These are phyloP conservation scores for Xylocopa sonorina DNA, from an alignment of 1,140 invertebrate genomes.

Conservation along the genomic window DNA sequence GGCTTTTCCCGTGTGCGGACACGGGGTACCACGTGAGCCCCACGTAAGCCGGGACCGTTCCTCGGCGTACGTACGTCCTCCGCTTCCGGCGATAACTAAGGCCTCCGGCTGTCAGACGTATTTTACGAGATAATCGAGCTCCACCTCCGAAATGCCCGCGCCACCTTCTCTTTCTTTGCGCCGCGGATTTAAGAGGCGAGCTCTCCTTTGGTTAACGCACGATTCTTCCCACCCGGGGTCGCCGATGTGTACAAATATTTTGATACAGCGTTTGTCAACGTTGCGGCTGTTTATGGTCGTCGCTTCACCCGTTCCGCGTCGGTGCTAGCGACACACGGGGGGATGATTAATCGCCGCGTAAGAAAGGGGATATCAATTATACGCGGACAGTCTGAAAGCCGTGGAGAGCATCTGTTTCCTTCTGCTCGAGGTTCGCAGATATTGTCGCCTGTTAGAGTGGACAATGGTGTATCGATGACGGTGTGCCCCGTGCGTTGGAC, in stretches of 20 bases:
- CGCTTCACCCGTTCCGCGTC: not conserved
- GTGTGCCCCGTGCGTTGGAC: constrained; percentile 1
- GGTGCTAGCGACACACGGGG: not conserved
- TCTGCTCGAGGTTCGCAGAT: not conserved
- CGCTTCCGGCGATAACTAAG: constrained; percentile 66
- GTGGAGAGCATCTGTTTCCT: constrained; percentile 37
- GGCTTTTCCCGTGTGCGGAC: constrained; percentile 55
- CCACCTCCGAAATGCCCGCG: constrained; percentile 37
- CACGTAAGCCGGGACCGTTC: constrained; percentile 36
- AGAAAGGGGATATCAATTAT: constrained; percentile 36
- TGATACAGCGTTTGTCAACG: constrained; percentile 26
- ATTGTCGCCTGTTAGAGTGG: not conserved
- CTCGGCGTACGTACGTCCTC: not conserved
- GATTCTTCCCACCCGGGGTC: not conserved
- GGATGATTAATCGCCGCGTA: constrained; percentile 27
- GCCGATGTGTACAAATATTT: constrained; percentile 37
- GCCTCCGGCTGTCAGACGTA: constrained; percentile 49
- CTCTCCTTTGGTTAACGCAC: constrained; percentile 13
- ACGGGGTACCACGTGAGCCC: not conserved
- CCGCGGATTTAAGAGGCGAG: not conserved
- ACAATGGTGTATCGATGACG: constrained; percentile 33
- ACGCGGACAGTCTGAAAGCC: constrained; percentile 10
- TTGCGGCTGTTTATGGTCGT: constrained; percentile 4
- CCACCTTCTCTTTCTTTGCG: not conserved
- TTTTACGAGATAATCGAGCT: constrained; percentile 67